These are phyloP conservation scores for Sphinx pinastri DNA, from an alignment of 2,888 invertebrate species.

Conservation along the genomic window DNA sequence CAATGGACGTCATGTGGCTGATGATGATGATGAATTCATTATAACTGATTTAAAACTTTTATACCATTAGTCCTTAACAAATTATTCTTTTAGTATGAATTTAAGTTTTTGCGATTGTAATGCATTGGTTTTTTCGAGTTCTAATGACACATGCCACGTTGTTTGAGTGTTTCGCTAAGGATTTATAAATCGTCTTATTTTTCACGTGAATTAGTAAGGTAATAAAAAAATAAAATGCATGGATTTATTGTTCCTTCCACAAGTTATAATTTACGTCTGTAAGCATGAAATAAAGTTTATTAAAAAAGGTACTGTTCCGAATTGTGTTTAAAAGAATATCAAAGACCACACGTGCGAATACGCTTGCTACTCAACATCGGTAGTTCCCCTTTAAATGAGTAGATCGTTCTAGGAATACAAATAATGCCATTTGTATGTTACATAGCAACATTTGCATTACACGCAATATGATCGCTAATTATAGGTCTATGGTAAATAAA, in stretches of 20 bases:
- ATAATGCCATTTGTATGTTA: conserved; percentile 15
- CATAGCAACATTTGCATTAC: conserved; percentile 24
- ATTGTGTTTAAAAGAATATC: not conserved
- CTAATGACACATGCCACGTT: too few relatives aligned
- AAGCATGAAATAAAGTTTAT: not conserved
- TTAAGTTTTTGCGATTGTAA: not conserved
- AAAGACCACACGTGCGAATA: not conserved
- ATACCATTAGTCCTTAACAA: conserved; percentile 4
- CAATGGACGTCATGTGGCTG: too few relatives aligned
- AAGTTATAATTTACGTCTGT: too few relatives aligned
- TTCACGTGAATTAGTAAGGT: too few relatives aligned
- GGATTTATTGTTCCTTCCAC: too few relatives aligned
- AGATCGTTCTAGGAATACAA: conserved; percentile 15
- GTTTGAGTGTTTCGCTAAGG: too few relatives aligned
- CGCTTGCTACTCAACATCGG: conserved; percentile 6
- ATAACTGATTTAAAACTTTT: conserved; percentile 2
- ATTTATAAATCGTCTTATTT: too few relatives aligned
- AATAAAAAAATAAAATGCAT: too few relatives aligned
- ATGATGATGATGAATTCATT: too few relatives aligned
- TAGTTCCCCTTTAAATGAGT: conserved; percentile 11
- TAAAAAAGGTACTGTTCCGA: not conserved
- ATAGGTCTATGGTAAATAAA: conserved; percentile 14
- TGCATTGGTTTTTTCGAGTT: not conserved
- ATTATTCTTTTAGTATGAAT: not conserved
- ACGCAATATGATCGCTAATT: conserved; percentile 23